Base-by-base conservation (phyloP, 2,797 vertebrate species). In the Sebastiscus tertius region DNA sequence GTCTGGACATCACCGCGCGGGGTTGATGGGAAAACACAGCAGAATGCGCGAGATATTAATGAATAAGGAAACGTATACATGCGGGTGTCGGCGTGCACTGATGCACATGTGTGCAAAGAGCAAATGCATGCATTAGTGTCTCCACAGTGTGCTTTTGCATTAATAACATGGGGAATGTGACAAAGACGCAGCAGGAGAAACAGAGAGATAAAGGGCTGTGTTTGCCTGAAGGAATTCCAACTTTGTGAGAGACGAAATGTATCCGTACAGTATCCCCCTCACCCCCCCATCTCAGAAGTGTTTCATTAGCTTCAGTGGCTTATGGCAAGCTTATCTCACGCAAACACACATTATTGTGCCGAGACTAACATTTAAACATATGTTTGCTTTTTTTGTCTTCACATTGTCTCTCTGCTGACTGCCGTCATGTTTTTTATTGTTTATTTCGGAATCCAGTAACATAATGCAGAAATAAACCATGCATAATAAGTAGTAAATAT, bases 21-120 rank as follows among this genome's bases (percentile, higher is more conserved):
- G 91, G 88, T 68, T 89, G 86, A 93, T 91, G 87, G 86, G 86
- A 87, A 92, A 92, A 90, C 87, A 68, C 91, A 88, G 90, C 84
- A 75, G 83, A 88, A 58, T 56, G 79, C 63, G 12, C 55, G 52
- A 54, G 65, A 88, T 92, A 85, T 90, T 89, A 90, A 92, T 87
- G 87, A 90, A 81, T 72, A 55, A 75, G 62, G 77, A 81, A 77
- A 79, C 58, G 2, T 56, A 69, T 69, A 79, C 66, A 69, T 80
- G 81, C 68, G 63, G 75, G 75, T 81, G 69, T 76, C 56, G 49
- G 42, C 27, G 24, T 79, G 84, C 64, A n/a, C 69, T 76, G 69
- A 34, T 76, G 71, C 73, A 77, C 71, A 64, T 87, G 78, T 89
- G 75, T 83, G 72, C 72, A 65, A 76, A 68, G 64, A 70, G 80